Evolutionary conservation across 1,140 invertebrate genomes (phyloP), one percentile per base, ranked within the genome.

Genomic region (Oreohelix idahoensis): DNA sequence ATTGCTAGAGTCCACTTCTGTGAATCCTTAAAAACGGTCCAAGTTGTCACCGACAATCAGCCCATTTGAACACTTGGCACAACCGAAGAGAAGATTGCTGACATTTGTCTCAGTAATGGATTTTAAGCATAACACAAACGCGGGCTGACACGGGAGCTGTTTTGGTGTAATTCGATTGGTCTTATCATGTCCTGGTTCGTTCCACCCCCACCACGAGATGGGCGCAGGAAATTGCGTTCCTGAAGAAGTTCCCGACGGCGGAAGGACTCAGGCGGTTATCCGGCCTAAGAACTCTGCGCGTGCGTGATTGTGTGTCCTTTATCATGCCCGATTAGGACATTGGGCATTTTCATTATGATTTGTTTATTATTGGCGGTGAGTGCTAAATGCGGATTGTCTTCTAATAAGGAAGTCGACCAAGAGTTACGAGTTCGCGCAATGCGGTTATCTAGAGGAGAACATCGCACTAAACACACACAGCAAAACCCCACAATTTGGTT

Each of bases 81-180:
- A 74, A 74, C 26, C 38, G 1, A 39, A 39, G 42, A 74, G 42
- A 39, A 11, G 49, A 77, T 53, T 51, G 15, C 45, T 58, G 75
- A 53, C 75, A 53, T 36, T 77, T 77, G 75, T 77, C 32, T 2
- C 26, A 35, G 1, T 66, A 79, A 79, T 79, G 77, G 77, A 79
- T 66, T 79, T 79, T 58, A 79, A 79, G 77, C 58, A 79, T 53
- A 79, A 79, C 77, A 79, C 77, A 79, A 79, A 79, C 77, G 66
- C 20, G 17, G 53, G 0, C 77, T 39, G 36, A 69, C 58, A 63
- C 35, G 35, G 51, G 53, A 79, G 58, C 77, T 79, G 77, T 79
- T 79, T 79, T 42, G 32, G 53, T 45, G 53, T 79, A 79, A 79
- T 79, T 79, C 77, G 77, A 79, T 79, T 79, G 77, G 51, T 53